Base-by-base conservation (phyloP, 2,888 invertebrate species). In the Adineta ricciae region DNA sequence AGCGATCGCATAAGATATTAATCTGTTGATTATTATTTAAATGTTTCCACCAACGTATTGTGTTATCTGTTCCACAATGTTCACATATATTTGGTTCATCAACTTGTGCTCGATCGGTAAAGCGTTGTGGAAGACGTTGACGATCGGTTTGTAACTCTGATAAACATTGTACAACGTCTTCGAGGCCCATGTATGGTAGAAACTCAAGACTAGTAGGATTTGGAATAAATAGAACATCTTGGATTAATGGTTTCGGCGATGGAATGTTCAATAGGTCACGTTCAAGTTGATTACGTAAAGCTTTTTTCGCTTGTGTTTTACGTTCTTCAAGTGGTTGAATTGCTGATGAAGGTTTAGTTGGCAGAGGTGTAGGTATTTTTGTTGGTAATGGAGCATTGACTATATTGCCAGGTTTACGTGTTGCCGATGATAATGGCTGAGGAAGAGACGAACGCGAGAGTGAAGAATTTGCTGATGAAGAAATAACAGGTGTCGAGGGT, bases 161-260 rank as follows among this genome's bases (percentile, higher is more conserved):
- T 90, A 94, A 21, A 73, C 86, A 87, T 49, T 96, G 96, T 72
- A 97, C 97, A 1, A 96, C 96, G 88, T 97, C 96, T 90, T 99
- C 99, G 88, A 99, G 92, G 0, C 99, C 99, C 83, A 98, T 94
- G 88, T 97, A 92, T 90, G 96, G 96, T 86, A 97, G 95, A 90
- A 99, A 99, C 91, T 99, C 98, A 11, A 96, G 96, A 91, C 97
- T 97, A 89, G 95, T 95, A 11, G 97, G 96, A 90, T 97, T 98
- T 32, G 99, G 99, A 89, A 99, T 96, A 91, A 99, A 99, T 92
- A 96, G 96, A 96, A 99, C 96, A 91, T 99, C 98, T 86, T 97
- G 97, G 88, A 97, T 97, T 84, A 97, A 97, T 9, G 97, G 97
- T 91, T 98, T 98, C 52, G 99, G 98, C 38, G 97, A 96, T 84